Conservation (phyloP, 2,797 vertebrate genomes). For the Tamandua tetradactyla region DNA sequence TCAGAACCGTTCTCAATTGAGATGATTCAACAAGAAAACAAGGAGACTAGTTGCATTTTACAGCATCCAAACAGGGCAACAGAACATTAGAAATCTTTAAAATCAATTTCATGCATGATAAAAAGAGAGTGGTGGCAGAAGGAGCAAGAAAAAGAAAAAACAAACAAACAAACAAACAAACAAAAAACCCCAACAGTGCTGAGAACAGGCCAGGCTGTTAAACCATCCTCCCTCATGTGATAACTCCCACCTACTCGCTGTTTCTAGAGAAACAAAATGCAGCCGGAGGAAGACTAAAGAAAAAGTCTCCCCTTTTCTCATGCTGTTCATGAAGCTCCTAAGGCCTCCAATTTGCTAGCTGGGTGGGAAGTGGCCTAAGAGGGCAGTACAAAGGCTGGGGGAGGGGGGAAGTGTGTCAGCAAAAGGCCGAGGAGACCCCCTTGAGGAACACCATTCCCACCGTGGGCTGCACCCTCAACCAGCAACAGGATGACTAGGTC, state of each 20-base stretch:
- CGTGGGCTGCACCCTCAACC: too few species aligned
- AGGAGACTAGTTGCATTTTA: background rate
- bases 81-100: background rate
- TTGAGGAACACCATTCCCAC: too few species aligned
- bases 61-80: background rate
- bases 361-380: background rate
- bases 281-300: background rate
- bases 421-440: too few species aligned
- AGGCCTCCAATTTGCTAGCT: background rate
- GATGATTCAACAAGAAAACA: slow-evolving; percentile 50
- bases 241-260: background rate
- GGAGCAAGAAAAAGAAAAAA: background rate
- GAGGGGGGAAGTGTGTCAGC: background rate
- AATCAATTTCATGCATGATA: background rate
- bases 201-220: background rate
- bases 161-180: background rate
- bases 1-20: slow-evolving; percentile 7
- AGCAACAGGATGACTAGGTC: background rate
- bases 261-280: background rate
- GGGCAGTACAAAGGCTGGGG: background rate
- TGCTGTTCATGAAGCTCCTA: background rate
- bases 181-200: background rate
- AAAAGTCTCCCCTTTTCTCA: background rate
- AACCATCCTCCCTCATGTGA: background rate
- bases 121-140: background rate